These are phyloP conservation scores for Syncerus caffer DNA, from an alignment of 2,797 vertebrate genomes.

Conservation along the genomic window DNA sequence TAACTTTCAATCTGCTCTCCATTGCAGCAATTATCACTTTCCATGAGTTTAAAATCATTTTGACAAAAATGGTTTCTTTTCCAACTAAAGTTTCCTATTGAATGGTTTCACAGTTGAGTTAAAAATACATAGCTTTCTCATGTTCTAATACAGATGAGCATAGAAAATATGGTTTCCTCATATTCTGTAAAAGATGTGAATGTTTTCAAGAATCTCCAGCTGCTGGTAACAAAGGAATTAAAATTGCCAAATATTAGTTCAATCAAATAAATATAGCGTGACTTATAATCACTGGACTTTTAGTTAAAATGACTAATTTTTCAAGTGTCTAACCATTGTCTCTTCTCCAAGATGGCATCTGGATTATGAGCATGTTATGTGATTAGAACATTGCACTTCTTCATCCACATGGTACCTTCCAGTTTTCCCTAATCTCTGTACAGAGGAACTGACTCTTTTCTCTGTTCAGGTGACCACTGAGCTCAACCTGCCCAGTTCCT, in stretches of 20 bases:
- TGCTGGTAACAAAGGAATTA: neutral
- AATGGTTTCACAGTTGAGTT: neutral
- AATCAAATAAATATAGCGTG: neutral
- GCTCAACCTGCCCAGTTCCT: rapidly evolving
- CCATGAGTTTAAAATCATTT: neutral
- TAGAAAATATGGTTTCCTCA: neutral
- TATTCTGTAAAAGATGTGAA: neutral
- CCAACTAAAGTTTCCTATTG: neutral
- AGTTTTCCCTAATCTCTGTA: neutral
- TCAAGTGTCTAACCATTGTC: neutral
- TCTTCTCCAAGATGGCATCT: neutral
- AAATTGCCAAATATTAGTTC: neutral
- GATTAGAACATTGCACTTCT: neutral
- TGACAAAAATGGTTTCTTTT: neutral
- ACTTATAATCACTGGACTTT: neutral
- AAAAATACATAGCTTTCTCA: neutral
- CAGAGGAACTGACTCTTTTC: neutral
- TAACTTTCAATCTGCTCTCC: neutral
- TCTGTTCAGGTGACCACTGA: neutral
- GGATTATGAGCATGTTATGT: neutral
- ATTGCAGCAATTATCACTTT: neutral
- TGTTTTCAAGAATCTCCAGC: neutral
- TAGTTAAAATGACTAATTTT: neutral
- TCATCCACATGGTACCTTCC: neutral
- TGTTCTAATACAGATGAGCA: neutral